Evolutionary conservation across 1,140 invertebrate species (phyloP).

Genomic region (Grapholita molesta): DNA sequence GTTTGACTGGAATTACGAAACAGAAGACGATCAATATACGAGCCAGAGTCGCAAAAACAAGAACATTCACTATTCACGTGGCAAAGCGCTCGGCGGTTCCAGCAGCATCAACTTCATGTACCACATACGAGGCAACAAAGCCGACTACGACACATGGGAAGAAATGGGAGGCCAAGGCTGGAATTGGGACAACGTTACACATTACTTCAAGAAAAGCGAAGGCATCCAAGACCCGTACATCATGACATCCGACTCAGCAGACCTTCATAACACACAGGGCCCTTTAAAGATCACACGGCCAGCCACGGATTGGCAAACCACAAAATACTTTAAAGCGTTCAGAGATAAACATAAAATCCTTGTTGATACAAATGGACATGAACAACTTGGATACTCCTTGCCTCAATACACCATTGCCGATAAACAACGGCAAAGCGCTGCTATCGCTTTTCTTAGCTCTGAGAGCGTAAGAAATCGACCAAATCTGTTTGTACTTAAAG

Average conservation of each 20-base stretch:
- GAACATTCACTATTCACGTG: conserved; percentile 25
- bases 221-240: conserved; percentile 10
- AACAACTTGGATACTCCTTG: conserved; percentile 81
- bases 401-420: conserved; percentile 84
- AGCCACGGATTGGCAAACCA: neutral
- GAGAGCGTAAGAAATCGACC: conserved; percentile 46
- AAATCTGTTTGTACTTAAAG: conserved; percentile 70
- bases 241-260: neutral
- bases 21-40: no score
- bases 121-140: conserved; percentile 84
- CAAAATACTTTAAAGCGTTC: conserved; percentile 27
- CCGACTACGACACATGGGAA: conserved; percentile 85
- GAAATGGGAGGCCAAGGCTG: conserved; percentile 78
- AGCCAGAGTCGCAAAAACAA: neutral
- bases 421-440: conserved; percentile 83
- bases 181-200: conserved; percentile 56
- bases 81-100: conserved; percentile 81
- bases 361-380: conserved; percentile 83
- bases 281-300: conserved; percentile 13
- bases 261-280: conserved; percentile 22
- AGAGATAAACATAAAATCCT: conserved; percentile 21
- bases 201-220: conserved; percentile 31
- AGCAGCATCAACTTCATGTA: conserved; percentile 87
- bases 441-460: conserved; percentile 77
- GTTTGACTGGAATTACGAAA: no score